These are phyloP conservation scores for Physocephala rufipes DNA, from an alignment of 2,888 invertebrate species.

Conservation along the genomic window DNA sequence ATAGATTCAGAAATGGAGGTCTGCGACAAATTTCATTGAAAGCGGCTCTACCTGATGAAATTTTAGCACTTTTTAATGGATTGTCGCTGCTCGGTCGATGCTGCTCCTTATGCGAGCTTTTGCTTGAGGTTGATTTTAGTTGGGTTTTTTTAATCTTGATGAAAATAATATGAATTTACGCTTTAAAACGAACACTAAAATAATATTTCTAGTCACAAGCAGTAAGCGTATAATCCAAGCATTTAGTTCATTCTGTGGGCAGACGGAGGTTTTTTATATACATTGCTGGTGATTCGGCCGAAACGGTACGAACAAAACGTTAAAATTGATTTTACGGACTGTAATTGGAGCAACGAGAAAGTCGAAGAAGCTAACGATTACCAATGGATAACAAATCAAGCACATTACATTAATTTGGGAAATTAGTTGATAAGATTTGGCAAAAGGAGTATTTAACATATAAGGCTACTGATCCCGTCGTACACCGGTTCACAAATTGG, in stretches of 20 bases:
- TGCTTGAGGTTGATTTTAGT: neutral
- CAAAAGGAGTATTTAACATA: neutral
- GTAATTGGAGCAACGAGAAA: conserved; percentile 10
- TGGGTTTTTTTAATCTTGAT: neutral
- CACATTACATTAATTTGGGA: neutral
- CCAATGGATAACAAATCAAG: conserved; percentile 40
- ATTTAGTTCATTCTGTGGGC: conserved; percentile 44
- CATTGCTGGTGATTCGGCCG: conserved; percentile 50
- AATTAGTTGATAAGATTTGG: neutral
- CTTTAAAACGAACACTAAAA: neutral
- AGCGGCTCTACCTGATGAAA: conserved; percentile 29
- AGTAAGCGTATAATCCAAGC: conserved; percentile 35
- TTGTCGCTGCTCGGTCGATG: conserved; percentile 7
- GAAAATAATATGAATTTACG: neutral
- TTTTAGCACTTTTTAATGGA: conserved; percentile 15
- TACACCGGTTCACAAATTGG: neutral
- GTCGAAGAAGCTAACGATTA: conserved; percentile 40
- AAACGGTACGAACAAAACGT: conserved; percentile 46
- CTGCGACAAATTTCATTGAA: conserved; percentile 19
- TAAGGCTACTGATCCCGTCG: neutral
- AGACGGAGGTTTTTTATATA: conserved; percentile 55
- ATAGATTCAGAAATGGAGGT: neutral
- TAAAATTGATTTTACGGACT: conserved; percentile 56
- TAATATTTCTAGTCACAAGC: neutral
- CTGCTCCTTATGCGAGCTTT: conserved; percentile 3